Evolutionary conservation across 2,113 vertebrate genomes (phyloP), one percentile per base, ranked within the genome.

Genomic region (Macquaria australasica): DNA sequence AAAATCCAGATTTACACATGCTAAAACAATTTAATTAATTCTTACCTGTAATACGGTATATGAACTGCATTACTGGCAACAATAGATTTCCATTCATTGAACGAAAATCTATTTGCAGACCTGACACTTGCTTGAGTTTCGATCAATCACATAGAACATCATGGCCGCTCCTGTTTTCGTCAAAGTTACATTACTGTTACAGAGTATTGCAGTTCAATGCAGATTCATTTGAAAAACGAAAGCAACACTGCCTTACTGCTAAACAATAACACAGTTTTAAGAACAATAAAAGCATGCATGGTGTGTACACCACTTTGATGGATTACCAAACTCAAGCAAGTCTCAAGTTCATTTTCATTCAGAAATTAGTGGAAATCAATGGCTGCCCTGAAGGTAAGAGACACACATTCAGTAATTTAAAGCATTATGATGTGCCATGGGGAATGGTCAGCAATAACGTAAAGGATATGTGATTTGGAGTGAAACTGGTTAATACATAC

Each of bases 311-410:
- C 23, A 8, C 28, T 53, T 34, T 53, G 31, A 75, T 55, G 21
- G n/a, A 64, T 43, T 25, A 23, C 18, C 31, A 21, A 45, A 78
- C 10, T 59, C 41, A 28, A 70, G 28, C 20, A 11, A 23, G 31
- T 70, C 34, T n/a, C 8, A 10, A 62, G 7, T 43, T 67, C 60
- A 77, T 64, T 69, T 50, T 31, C 8, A 31, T 9, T 77, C 41
- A 50, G 18, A 72, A 63, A 68, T 43, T 9, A 88, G 56, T 62
- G 53, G 56, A 84, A 88, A 85, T 87, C 72, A 81, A 48, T 87
- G 55, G 50, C 59, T 56, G 70, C 8, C 59, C 62, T 37, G 14
- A 69, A 50, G 81, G 43, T 34, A 62, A 60, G 43, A 82, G 18
- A 88, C 41, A 56, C 1, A 14, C 11, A 5, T 51, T 85, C 21